These are phyloP conservation scores for Florisuga fusca DNA, from an alignment of 2,797 vertebrate species.

Conservation along the genomic window DNA sequence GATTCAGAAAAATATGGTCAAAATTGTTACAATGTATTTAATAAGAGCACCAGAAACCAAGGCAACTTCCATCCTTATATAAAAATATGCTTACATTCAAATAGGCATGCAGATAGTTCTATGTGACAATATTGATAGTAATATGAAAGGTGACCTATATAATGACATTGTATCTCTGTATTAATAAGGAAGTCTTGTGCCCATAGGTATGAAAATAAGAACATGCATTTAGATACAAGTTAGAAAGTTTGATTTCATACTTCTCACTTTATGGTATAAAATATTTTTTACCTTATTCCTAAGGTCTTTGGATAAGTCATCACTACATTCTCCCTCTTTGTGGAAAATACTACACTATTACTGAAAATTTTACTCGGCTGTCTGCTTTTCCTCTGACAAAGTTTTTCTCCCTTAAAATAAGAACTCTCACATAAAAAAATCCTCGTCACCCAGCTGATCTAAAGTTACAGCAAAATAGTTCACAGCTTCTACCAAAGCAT, in stretches of 20 bases:
- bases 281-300: neutral
- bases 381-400: neutral
- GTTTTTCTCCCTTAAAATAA: neutral
- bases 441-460: fast-evolving
- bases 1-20: neutral
- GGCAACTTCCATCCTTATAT: neutral
- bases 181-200: neutral
- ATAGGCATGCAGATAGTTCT: neutral
- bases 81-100: neutral
- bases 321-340: neutral
- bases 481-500: neutral
- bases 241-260: neutral
- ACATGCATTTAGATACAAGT: neutral
- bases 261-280: neutral
- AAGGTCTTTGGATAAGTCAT: neutral
- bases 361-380: neutral
- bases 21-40: neutral
- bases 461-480: neutral
- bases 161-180: neutral
- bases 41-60: neutral
- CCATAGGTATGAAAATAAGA: neutral
- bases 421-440: neutral
- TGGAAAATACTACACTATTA: neutral
- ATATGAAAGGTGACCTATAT: neutral
- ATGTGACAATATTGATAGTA: neutral